phyloP scores from a whole-genome alignment of 2,888 invertebrate species.

The Noctuana brunneofusca region DNA sequence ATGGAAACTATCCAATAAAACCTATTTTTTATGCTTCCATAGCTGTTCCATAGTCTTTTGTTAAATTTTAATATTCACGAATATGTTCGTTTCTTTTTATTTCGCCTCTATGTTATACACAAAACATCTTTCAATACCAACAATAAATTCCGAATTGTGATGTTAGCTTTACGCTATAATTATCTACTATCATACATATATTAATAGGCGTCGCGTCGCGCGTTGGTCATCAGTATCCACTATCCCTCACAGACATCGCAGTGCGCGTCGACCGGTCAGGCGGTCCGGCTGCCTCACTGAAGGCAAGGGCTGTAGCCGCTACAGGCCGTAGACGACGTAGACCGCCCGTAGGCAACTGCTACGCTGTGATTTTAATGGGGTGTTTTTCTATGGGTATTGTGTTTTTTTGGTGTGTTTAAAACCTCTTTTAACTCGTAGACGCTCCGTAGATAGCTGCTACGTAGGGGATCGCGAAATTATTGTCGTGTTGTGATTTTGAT shows the following conservation, averaged over 20 bases:
- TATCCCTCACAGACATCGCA: too few species aligned
- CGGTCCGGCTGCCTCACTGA: constrained; percentile 43
- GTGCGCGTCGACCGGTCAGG: constrained; percentile 42
- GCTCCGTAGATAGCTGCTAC: neutral
- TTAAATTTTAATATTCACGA: too few species aligned
- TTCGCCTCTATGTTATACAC: too few species aligned
- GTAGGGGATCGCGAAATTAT: neutral
- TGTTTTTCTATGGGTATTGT: too few species aligned
- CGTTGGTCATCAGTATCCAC: constrained; percentile 41
- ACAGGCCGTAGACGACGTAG: neutral
- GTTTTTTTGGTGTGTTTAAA: too few species aligned
- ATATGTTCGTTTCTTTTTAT: too few species aligned
- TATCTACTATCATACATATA: constrained; percentile 3
- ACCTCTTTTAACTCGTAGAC: neutral
- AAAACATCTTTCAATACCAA: too few species aligned
- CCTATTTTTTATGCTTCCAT: too few species aligned
- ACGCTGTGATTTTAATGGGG: neutral
- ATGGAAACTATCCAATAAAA: too few species aligned
- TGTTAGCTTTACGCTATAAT: constrained; percentile 9
- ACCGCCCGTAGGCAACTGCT: too few species aligned
- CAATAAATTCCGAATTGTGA: neutral
- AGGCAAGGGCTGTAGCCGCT: neutral
- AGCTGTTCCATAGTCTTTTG: too few species aligned
- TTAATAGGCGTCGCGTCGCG: constrained; percentile 22
- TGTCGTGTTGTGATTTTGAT: neutral